These are phyloP conservation scores for Sternotherus odoratus DNA, from an alignment of 2,797 vertebrate genomes.

Conservation along the genomic window DNA sequence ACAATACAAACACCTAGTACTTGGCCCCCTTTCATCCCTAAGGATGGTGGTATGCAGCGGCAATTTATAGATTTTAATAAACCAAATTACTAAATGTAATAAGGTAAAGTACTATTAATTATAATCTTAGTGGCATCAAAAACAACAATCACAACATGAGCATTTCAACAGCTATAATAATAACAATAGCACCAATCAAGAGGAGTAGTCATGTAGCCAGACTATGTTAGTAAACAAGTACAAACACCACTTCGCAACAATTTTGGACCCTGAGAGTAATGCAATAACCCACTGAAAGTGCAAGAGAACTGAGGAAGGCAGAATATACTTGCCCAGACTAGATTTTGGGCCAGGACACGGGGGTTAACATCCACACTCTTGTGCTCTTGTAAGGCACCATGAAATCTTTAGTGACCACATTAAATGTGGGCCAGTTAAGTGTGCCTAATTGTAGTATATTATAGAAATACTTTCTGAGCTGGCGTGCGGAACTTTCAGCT, in stretches of 20 bases:
- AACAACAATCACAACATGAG: too few relatives aligned
- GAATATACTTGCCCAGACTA: not conserved
- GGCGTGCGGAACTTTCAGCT: slow-evolving; percentile 36
- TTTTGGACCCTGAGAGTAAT: not conserved
- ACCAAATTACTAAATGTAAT: too few relatives aligned
- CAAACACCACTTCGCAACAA: not conserved
- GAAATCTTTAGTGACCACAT: slow-evolving; percentile 39
- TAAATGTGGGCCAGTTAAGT: slow-evolving; percentile 36
- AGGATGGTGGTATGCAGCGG: too few relatives aligned
- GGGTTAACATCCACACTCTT: not conserved
- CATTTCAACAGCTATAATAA: too few relatives aligned
- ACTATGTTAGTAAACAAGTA: too few relatives aligned
- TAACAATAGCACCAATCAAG: too few relatives aligned
- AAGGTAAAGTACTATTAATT: too few relatives aligned
- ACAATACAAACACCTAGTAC: not conserved
- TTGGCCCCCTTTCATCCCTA: too few relatives aligned
- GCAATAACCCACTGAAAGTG: not conserved
- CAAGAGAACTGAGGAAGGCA: slow-evolving; percentile 5
- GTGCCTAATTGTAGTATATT: slow-evolving; percentile 37
- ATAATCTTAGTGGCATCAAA: too few relatives aligned
- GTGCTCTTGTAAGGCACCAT: not conserved
- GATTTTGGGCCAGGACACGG: slow-evolving; percentile 16
- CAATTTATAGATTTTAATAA: too few relatives aligned
- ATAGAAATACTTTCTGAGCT: slow-evolving; percentile 51
- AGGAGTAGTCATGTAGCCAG: too few relatives aligned